Conservation (phyloP, 2,888 invertebrate genomes). For the Drosophila meridiana region DNA sequence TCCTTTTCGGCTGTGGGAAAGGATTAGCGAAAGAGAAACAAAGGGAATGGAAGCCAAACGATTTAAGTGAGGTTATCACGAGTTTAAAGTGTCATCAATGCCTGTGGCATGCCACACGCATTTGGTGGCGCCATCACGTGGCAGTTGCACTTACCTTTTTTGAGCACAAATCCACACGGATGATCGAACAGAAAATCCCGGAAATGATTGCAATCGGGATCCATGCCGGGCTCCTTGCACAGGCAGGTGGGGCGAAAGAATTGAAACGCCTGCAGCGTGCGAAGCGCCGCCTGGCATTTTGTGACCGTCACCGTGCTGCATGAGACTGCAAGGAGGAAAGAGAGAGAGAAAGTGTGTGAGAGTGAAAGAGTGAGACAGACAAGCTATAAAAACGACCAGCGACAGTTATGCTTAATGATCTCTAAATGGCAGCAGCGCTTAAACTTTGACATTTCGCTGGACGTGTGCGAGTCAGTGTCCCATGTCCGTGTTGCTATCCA, state of each 20-base stretch:
- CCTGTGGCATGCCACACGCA: constrained; percentile 4
- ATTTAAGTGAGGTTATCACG: neutral
- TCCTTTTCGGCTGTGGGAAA: constrained; percentile 89
- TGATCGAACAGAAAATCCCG: constrained; percentile 97
- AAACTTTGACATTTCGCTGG: constrained; percentile 65
- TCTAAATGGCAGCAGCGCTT: constrained; percentile 77
- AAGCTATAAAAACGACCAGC: constrained; percentile 5
- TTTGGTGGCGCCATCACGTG: neutral
- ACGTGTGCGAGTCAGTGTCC: constrained; percentile 29
- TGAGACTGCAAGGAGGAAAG: constrained; percentile 89
- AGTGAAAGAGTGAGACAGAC: constrained; percentile 6
- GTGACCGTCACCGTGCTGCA: constrained; percentile 97
- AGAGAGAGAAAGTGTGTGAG: no score
- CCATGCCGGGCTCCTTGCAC: constrained; percentile 95
- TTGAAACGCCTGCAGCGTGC: constrained; percentile 95
- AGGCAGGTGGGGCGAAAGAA: constrained; percentile 97
- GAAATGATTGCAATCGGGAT: constrained; percentile 96
- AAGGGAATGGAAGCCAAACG: constrained; percentile 2
- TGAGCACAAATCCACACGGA: constrained; percentile 95
- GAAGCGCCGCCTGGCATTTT: constrained; percentile 95
- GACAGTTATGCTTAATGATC: constrained; percentile 68
- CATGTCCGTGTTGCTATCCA: constrained; percentile 34
- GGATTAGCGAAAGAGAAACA: neutral
- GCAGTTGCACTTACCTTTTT: constrained; percentile 89
- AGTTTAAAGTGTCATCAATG: neutral